Conservation (phyloP, 1,140 invertebrate species). For the Leptopilina boulardi region DNA sequence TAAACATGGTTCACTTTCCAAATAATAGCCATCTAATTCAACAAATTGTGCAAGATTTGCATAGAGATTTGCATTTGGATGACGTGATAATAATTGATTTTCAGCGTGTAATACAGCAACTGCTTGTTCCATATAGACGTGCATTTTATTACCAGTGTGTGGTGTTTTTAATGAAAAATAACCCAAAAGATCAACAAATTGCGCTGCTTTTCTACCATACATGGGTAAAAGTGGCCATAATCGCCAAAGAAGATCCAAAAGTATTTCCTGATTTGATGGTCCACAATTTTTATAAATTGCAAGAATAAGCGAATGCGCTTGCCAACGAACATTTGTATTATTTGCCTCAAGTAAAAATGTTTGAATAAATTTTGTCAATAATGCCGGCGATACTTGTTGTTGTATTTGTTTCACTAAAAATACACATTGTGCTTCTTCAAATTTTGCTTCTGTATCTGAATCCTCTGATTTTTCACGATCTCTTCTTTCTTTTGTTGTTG, state of each 20-base stretch:
- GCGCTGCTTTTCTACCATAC: conserved; percentile 94
- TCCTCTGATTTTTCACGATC: conserved; percentile 84
- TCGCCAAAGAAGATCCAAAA: conserved; percentile 91
- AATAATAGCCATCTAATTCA: conserved; percentile 96
- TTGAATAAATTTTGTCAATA: conserved; percentile 89
- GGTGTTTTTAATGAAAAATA: conserved; percentile 92
- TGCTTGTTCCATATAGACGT: conserved; percentile 89
- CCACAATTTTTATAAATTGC: conserved; percentile 91
- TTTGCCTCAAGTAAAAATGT: conserved; percentile 96
- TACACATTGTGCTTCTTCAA: conserved; percentile 83
- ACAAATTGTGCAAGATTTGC: conserved; percentile 93
- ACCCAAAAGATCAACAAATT: conserved; percentile 97
- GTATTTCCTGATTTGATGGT: conserved; percentile 83
- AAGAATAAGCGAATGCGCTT: conserved; percentile 92
- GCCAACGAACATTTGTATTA: conserved; percentile 94
- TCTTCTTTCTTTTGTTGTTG: conserved; percentile 71
- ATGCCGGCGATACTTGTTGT: conserved; percentile 80
- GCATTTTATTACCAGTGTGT: conserved; percentile 79
- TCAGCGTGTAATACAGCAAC: conserved; percentile 90
- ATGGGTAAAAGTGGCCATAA: conserved; percentile 93
- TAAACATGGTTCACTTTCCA: conserved; percentile 97
- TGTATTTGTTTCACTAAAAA: conserved; percentile 85
- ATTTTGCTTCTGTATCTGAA: conserved; percentile 80
- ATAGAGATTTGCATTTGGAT: conserved; percentile 96
- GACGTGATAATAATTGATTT: conserved; percentile 90